Base-by-base conservation (phyloP, 2,113 vertebrate genomes). In the Ochotona princeps region DNA sequence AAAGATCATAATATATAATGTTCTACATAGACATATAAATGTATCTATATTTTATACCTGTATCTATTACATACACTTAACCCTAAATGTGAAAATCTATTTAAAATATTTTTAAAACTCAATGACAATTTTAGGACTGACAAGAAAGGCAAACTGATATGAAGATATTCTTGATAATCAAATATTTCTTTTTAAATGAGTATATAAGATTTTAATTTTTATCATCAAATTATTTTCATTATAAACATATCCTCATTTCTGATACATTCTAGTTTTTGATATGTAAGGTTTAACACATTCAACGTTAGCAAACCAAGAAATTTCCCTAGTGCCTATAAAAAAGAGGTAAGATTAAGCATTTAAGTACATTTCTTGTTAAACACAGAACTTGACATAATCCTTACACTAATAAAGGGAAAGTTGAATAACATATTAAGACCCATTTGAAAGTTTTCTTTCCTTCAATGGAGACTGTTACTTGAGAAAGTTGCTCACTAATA, bases 401-500 rank as follows among this genome's bases (percentile, higher is more conserved):
- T 83, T 95, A 28, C 15, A 80, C 0, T 93, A 74, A 69, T 6
- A 84, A 94, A 87, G 66, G 30, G 95, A 96, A 97, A 95, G 61
- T 17, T 20, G 23, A 87, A 79, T 73, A 93, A 65, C 54, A 80
- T 91, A 95, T 95, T 93, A 89, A 95, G 70, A 95, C 60, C 66
- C 32, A 94, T 95, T 20, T 88, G 79, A 95, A 97, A 97, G 94
- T 97, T 97, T 93, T 54, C 91, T 90, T 96, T 78, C 95, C 61
- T 97, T 95, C 96, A 90, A 85, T 88, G 32, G 51, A 91, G 21
- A 49, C 96, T 90, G 89, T 78, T 63, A 86, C 57, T 96, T 66
- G 63, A 85, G 81, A 97, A 97, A 92, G 63, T 92, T 94, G 72
- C 25, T 90, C 95, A 97, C 96, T 93, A 95, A 97, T 97, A 93